These are phyloP conservation scores for Epinotia ramella DNA, from an alignment of 2,888 invertebrate species.

Conservation along the genomic window DNA sequence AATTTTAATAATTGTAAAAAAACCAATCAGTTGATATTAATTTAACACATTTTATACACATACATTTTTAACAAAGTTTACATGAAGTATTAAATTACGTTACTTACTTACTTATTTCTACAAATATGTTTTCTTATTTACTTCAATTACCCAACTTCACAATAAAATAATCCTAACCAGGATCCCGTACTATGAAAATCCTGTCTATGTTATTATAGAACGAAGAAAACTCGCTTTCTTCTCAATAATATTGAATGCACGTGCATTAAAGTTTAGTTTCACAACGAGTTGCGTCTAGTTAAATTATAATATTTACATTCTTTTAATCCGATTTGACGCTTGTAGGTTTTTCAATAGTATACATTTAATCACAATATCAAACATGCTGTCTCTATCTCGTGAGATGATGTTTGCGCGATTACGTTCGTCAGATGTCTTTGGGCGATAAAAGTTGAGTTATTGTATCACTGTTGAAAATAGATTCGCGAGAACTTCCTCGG, in stretches of 20 bases:
- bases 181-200: not conserved
- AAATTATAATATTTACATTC: conserved; percentile 23
- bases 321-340: conserved; percentile 4
- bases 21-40: no score
- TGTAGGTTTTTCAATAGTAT: conserved; percentile 10
- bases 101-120: no score
- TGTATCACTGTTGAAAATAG: conserved; percentile 75
- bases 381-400: conserved; percentile 24
- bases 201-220: not conserved
- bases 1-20: no score
- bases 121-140: no score
- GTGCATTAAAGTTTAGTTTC: not conserved
- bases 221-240: not conserved
- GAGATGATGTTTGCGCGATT: conserved; percentile 29
- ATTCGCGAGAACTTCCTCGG: conserved; percentile 68
- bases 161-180: not conserved
- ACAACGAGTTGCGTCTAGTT: conserved; percentile 11
- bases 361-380: conserved; percentile 13
- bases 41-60: no score
- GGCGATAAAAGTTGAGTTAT: conserved; percentile 74
- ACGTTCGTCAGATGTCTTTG: conserved; percentile 65
- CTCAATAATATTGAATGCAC: not conserved
- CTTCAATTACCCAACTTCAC: no score
- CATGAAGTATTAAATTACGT: no score
- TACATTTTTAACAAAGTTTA: no score